phyloP scores from a whole-genome alignment of 2,113 vertebrate genomes.

The Podarcis cretensis region DNA sequence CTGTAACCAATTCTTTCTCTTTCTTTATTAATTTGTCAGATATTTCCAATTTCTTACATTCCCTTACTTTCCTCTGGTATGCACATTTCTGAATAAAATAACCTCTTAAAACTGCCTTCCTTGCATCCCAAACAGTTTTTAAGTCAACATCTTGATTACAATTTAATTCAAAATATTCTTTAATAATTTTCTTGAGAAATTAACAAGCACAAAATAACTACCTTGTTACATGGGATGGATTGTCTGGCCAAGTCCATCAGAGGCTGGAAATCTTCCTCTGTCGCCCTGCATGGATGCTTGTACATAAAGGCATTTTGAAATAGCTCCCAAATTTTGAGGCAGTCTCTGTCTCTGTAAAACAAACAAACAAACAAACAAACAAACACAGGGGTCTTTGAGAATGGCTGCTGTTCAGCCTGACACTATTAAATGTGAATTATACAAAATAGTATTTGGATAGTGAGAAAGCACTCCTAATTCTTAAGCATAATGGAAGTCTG shows the following conservation, averaged over 20 bases:
- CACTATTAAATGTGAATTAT: background rate
- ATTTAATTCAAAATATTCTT: too few species aligned
- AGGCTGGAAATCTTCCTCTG: constrained; percentile 70
- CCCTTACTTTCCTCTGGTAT: too few species aligned
- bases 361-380: constrained; percentile 1
- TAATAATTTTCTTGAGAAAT: background rate
- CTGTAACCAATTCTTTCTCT: too few species aligned
- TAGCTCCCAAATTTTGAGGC: constrained; percentile 64
- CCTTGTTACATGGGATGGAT: constrained; percentile 72
- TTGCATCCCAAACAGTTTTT: too few species aligned
- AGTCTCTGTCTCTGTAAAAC: constrained; percentile 65
- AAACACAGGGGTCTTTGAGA: constrained; percentile 28
- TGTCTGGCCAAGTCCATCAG: constrained; percentile 60
- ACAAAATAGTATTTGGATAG: too few species aligned
- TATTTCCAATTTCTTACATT: too few species aligned
- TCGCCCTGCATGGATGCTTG: constrained; percentile 76
- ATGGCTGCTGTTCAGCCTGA: background rate
- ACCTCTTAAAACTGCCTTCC: too few species aligned
- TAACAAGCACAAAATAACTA: constrained; percentile 43
- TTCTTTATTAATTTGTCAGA: too few species aligned
- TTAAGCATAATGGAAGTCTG: background rate
- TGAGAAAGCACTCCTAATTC: background rate
- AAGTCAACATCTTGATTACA: too few species aligned
- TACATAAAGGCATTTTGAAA: constrained; percentile 69
- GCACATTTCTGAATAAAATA: too few species aligned